Conservation (phyloP, 2,113 vertebrate species). For the Glaucidium brasilianum region DNA sequence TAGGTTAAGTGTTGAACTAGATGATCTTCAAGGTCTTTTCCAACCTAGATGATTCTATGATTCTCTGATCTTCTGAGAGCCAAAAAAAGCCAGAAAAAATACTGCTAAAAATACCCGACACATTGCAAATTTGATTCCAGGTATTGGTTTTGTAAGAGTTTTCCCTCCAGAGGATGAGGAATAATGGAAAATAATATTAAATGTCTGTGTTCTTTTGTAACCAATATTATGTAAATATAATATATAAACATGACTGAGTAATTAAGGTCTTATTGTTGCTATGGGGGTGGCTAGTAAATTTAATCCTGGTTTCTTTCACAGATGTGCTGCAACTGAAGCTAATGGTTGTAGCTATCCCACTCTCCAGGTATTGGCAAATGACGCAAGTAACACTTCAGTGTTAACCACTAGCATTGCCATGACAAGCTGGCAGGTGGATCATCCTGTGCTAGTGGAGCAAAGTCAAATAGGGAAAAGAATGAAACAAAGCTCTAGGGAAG, state of each 20-base stretch:
- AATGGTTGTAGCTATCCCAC: background rate
- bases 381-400: background rate
- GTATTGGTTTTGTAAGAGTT: background rate
- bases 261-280: background rate
- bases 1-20: too few relatives aligned
- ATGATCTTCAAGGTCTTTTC: too few relatives aligned
- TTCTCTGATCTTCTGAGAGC: background rate
- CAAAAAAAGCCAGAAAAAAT: background rate
- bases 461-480: background rate
- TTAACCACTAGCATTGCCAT: background rate
- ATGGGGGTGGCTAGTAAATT: background rate
- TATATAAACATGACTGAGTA: background rate
- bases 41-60: too few relatives aligned
- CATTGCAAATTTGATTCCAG: background rate
- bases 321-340: background rate
- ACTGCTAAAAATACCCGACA: background rate
- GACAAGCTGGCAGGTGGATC: background rate
- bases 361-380: background rate
- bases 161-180: background rate
- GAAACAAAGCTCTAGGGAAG: background rate
- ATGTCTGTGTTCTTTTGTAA: background rate
- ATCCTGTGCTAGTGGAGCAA: background rate
- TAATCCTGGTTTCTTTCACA: background rate
- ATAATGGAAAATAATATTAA: background rate
- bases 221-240: background rate